Percentiles rank a stretch among this genome's conserved stretches.
phyloP scores from a whole-genome alignment of 2,797 vertebrate genomes.

The Notoglanidium macrostoma region DNA sequence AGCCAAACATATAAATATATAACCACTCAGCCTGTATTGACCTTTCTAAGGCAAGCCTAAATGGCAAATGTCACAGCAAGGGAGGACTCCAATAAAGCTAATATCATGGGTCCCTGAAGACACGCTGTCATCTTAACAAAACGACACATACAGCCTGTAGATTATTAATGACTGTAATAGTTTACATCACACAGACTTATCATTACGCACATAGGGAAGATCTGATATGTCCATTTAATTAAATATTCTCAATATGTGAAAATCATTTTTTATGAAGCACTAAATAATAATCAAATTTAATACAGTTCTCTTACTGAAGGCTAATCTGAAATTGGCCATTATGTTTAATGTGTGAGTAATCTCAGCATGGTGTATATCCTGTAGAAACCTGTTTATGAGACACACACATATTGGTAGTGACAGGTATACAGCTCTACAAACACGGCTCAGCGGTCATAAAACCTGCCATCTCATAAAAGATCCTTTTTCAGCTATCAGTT shows the following conservation, averaged over 20 bases:
- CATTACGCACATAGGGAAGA: not conserved
- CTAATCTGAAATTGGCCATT: constrained; percentile 11
- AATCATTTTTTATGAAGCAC: not conserved
- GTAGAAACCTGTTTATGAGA: constrained; percentile 35
- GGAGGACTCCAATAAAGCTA: constrained; percentile 27
- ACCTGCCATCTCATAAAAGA: constrained; percentile 26
- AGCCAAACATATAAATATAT: constrained; percentile 66
- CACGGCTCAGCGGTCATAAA: constrained; percentile 21
- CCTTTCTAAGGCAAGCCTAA: constrained; percentile 39
- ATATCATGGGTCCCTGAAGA: not conserved
- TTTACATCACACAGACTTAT: not conserved
- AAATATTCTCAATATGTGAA: not conserved
- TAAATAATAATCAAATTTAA: constrained; percentile 6
- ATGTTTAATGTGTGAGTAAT: constrained; percentile 11
- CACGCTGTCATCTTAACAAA: constrained; percentile 14
- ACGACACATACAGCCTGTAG: not conserved
- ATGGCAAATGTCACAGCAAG: constrained; percentile 51
- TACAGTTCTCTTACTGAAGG: not conserved
- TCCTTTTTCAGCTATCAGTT: constrained; percentile 33
- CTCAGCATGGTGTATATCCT: constrained; percentile 18
- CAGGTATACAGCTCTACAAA: constrained; percentile 47
- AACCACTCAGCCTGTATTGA: constrained; percentile 51
- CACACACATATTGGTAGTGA: constrained; percentile 33
- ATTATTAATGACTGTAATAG: not conserved
- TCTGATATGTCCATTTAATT: not conserved